A percentile compares a stretch with the other conserved stretches of the same genome.
phyloP scores from a whole-genome alignment of 30 jellyfish, hydroid and myxozoan species.

The Turritopsis dohrnii region DNA sequence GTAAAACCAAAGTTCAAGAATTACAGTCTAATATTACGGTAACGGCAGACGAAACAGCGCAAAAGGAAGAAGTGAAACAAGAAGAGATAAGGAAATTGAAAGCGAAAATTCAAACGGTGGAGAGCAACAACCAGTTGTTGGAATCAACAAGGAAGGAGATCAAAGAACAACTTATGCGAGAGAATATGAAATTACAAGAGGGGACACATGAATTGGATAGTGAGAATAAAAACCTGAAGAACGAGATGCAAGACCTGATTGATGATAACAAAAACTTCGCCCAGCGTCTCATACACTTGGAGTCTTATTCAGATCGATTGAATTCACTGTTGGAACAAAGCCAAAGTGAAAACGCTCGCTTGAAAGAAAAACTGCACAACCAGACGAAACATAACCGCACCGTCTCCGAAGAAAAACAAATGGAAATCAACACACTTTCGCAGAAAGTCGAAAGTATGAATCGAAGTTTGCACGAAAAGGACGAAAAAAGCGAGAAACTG shows the following conservation, averaged over 20 bases:
- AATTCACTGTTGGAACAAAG: constrained; percentile 40
- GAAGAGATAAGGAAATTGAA: constrained; percentile 63
- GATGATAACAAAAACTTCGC: constrained; percentile 82
- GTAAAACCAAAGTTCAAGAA: constrained; percentile 27
- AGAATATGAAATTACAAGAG: not conserved
- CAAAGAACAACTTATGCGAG: constrained; percentile 36
- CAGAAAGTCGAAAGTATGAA: constrained; percentile 31
- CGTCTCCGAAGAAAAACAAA: constrained; percentile 36
- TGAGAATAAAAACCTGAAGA: constrained; percentile 36
- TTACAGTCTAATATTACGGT: constrained; percentile 43
- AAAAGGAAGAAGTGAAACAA: constrained; percentile 24
- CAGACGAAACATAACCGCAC: constrained; percentile 9
- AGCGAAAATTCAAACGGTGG: constrained; percentile 45
- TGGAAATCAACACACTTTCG: constrained; percentile 10
- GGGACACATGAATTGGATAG: constrained; percentile 1
- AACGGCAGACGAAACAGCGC: constrained; percentile 34
- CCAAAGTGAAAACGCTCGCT: constrained; percentile 40
- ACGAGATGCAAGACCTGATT: constrained; percentile 55
- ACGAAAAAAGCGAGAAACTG: constrained; percentile 34
- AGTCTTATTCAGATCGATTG: constrained; percentile 55
- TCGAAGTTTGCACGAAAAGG: constrained; percentile 40
- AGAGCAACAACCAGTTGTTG: constrained; percentile 33
- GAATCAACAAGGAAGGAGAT: constrained; percentile 41
- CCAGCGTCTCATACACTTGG: constrained; percentile 63
- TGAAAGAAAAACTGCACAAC: constrained; percentile 34